These are phyloP conservation scores for Calliphora vicina DNA, from an alignment of 1,140 invertebrate genomes.

Conservation along the genomic window DNA sequence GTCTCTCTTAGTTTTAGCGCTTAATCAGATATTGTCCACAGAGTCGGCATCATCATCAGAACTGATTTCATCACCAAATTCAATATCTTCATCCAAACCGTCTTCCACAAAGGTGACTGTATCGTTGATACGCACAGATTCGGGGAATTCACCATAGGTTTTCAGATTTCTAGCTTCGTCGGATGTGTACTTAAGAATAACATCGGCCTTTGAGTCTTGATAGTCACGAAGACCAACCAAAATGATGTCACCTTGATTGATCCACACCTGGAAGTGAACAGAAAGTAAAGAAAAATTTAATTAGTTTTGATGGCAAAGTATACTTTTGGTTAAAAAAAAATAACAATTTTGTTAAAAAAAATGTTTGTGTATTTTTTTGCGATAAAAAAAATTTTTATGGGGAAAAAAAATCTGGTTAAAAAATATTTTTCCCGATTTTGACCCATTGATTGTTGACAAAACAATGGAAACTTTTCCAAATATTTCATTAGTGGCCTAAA, in stretches of 20 bases:
- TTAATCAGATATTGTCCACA: constrained; percentile 71
- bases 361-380: no score
- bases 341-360: no score
- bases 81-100: constrained; percentile 93
- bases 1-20: constrained; percentile 29
- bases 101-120: constrained; percentile 93
- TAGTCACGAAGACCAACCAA: constrained; percentile 96
- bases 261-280: constrained; percentile 88
- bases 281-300: constrained; percentile 23
- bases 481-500: no score
- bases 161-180: constrained; percentile 99
- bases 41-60: constrained; percentile 86
- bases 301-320: no score
- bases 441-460: no score
- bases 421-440: no score
- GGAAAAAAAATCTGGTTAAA: no score
- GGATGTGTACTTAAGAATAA: constrained; percentile 98
- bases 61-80: constrained; percentile 91
- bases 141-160: constrained; percentile 98
- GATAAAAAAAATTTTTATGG: no score
- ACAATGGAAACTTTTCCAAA: no score
- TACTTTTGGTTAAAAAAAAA: no score
- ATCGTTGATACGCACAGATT: constrained; percentile 95
- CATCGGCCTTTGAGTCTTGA: constrained; percentile 99
- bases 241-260: constrained; percentile 98